Conservation (phyloP, 2,888 invertebrate genomes). For the Nowickia ferox region DNA sequence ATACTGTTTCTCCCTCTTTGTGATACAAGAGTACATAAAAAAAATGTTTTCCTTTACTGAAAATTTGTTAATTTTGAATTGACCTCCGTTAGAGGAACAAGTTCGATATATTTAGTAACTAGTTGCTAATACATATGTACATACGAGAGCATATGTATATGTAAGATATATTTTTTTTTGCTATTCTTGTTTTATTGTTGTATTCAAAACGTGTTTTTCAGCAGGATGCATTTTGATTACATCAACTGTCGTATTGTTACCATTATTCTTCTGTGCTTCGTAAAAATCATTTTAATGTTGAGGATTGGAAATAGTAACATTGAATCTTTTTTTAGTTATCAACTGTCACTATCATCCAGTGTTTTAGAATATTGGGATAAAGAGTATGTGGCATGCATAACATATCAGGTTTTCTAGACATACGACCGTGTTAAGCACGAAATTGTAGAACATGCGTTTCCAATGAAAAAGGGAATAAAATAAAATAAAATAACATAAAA, state of each 20-base stretch:
- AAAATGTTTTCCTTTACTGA: too few relatives aligned
- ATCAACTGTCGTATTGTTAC: slow-evolving; percentile 27
- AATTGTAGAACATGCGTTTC: background rate
- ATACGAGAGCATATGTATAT: background rate
- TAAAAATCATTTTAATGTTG: slow-evolving; percentile 4
- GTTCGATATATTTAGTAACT: too few relatives aligned
- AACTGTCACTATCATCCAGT: slow-evolving; percentile 15
- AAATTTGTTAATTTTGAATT: too few relatives aligned
- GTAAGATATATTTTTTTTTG: background rate
- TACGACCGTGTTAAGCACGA: background rate
- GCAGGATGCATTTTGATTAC: slow-evolving; percentile 32
- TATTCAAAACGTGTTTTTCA: slow-evolving; percentile 41
- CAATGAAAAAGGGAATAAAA: background rate
- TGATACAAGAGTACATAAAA: too few relatives aligned
- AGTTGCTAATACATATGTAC: too few relatives aligned
- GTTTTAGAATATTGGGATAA: background rate
- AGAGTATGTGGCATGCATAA: slow-evolving; percentile 19
- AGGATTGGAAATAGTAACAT: slow-evolving; percentile 29
- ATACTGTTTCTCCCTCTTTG: too few relatives aligned
- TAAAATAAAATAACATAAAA: background rate
- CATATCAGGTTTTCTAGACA: slow-evolving; percentile 37
- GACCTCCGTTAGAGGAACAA: too few relatives aligned
- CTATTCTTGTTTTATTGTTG: background rate
- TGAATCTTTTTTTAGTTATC: slow-evolving; percentile 30
- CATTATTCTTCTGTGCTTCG: slow-evolving; percentile 6